These are phyloP conservation scores for Prionailurus viverrinus DNA, from an alignment of 2,113 vertebrate genomes.

Conservation along the genomic window DNA sequence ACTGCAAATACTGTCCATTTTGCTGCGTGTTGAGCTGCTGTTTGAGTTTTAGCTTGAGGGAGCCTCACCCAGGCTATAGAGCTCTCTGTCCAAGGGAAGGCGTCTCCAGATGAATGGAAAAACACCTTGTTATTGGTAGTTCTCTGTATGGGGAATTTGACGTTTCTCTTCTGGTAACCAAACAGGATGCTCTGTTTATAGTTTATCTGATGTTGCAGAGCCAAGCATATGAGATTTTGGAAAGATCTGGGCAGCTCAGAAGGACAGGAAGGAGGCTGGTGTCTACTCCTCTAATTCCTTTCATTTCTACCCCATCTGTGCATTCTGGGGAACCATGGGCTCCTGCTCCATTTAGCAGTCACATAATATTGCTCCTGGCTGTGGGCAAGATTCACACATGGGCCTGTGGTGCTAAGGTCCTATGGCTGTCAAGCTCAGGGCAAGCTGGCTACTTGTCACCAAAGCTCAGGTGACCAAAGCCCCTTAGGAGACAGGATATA, in stretches of 20 bases:
- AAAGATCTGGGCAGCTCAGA: conserved; percentile 53
- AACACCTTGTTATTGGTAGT: conserved; percentile 57
- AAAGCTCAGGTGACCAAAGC: not conserved
- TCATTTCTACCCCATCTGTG: not conserved
- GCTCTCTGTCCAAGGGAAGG: conserved; percentile 32
- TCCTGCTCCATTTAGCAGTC: not conserved
- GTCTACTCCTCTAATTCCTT: not conserved
- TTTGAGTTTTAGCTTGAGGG: conserved; percentile 69
- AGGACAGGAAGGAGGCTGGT: not conserved
- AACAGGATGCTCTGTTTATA: conserved; percentile 28
- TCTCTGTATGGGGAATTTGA: conserved; percentile 17
- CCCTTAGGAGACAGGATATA: not conserved
- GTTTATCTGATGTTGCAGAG: conserved; percentile 37
- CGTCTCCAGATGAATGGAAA: conserved; percentile 58
- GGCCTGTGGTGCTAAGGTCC: conserved; percentile 16
- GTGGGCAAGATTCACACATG: not conserved
- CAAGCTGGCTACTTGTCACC: conserved; percentile 22
- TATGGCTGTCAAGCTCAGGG: not conserved
- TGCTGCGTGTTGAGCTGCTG: conserved; percentile 57
- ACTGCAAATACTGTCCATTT: conserved; percentile 50
- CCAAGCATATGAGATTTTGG: conserved; percentile 26
- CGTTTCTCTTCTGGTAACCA: conserved; percentile 39
- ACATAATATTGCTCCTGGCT: not conserved
- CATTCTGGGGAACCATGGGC: not conserved
- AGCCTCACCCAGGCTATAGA: conserved; percentile 51